Percentiles rank a stretch among this genome's conserved stretches.
Evolutionary conservation across 2,113 vertebrate species (phyloP).

Genomic region (Patagioenas fasciata): DNA sequence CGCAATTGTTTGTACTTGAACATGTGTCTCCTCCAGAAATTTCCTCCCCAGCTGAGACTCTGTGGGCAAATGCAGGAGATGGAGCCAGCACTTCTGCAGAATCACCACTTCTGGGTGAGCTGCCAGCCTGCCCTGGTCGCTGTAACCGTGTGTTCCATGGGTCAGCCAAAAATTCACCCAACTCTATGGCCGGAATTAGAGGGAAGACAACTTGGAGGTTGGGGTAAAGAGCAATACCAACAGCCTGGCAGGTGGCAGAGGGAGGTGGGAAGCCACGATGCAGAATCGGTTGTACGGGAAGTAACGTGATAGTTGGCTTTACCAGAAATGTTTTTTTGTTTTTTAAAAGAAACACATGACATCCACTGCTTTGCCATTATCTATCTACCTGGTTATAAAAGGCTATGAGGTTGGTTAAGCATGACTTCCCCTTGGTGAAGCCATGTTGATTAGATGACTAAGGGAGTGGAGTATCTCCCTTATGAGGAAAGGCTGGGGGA

Average conservation of each 20-base stretch:
- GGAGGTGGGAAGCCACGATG: background rate
- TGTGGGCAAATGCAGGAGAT: background rate
- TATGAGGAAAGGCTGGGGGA: too few relatives aligned
- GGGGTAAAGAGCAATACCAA: background rate
- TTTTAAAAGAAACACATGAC: background rate
- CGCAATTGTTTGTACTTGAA: background rate
- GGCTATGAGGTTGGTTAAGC: too few relatives aligned
- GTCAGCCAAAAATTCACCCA: background rate
- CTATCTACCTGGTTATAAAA: too few relatives aligned
- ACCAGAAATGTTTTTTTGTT: background rate
- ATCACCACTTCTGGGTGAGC: background rate
- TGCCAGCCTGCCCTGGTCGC: background rate
- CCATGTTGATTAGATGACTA: too few relatives aligned
- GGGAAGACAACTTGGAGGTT: background rate
- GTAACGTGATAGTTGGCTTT: background rate
- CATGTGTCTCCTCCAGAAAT: background rate
- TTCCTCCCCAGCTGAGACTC: background rate
- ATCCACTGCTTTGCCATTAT: too few relatives aligned
- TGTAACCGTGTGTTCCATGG: background rate
- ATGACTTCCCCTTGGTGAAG: too few relatives aligned
- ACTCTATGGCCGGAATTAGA: rapidly evolving
- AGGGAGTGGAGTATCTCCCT: too few relatives aligned
- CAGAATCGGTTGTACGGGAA: background rate
- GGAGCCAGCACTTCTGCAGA: background rate
- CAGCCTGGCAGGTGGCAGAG: background rate